A percentile compares a stretch with the other conserved stretches of the same genome.
Conservation (phyloP, 2,113 vertebrate genomes). For the Gallinago paraguaiae region DNA sequence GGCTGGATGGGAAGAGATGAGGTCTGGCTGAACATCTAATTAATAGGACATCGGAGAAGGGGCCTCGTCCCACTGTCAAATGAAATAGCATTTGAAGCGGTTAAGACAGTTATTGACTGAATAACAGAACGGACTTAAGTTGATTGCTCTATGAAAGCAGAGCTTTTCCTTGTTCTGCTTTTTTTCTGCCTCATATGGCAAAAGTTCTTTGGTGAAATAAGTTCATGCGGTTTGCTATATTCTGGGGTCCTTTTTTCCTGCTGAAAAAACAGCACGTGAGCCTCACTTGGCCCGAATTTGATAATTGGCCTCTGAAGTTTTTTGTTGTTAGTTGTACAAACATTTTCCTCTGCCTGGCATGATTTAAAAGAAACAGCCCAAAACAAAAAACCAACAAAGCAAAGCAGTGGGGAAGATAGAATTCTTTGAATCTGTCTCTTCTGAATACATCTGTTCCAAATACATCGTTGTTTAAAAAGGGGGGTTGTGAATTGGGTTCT, state of each 20-base stretch:
- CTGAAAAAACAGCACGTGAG: background rate
- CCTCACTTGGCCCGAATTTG: background rate
- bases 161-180: background rate
- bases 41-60: background rate
- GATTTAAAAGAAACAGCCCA: background rate
- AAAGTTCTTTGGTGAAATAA: accelerated
- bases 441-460: background rate
- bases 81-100: background rate
- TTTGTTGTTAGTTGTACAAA: background rate
- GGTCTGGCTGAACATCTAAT: background rate
- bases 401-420: background rate
- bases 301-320: background rate
- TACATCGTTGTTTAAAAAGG: background rate
- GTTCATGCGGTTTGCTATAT: background rate
- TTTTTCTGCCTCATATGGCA: accelerated
- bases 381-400: background rate
- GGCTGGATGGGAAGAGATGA: background rate
- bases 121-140: background rate
- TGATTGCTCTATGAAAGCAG: background rate
- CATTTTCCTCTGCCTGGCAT: background rate
- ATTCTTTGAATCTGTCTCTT: background rate
- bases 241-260: background rate
- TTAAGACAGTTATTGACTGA: background rate
- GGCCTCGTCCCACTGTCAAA: background rate
- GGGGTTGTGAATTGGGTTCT: background rate